These are phyloP conservation scores for Misgurnus anguillicaudatus DNA, from an alignment of 2,113 vertebrate genomes.

Conservation along the genomic window DNA sequence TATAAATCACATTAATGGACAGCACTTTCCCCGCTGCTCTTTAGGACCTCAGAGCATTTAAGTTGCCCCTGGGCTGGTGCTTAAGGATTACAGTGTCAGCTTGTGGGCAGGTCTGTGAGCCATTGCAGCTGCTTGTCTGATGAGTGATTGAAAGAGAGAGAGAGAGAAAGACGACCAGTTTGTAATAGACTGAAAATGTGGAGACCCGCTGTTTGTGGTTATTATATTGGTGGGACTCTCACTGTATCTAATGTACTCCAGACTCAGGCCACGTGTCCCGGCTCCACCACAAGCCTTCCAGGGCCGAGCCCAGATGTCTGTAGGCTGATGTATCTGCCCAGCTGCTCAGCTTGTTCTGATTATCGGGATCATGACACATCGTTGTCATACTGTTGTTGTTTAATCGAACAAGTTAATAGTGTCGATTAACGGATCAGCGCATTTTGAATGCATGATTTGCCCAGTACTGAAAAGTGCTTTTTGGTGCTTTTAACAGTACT, in stretches of 20 bases:
- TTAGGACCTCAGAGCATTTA: constrained; percentile 28
- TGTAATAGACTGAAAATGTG: constrained; percentile 39
- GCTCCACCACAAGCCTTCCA: constrained; percentile 27
- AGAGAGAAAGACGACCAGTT: constrained; percentile 30
- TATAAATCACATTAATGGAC: constrained; percentile 29
- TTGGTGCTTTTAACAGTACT: too few relatives aligned
- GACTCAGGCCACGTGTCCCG: constrained; percentile 9
- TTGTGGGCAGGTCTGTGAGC: constrained; percentile 19
- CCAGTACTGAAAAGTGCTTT: not conserved
- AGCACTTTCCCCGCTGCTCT: constrained; percentile 1
- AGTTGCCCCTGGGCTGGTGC: constrained; percentile 8
- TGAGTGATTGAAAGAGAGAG: constrained; percentile 47
- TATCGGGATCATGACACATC: not conserved
- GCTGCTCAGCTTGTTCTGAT: constrained; percentile 10
- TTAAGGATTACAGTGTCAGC: constrained; percentile 34
- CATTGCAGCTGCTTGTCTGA: constrained; percentile 45
- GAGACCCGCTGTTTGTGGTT: constrained; percentile 42
- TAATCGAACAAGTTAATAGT: constrained; percentile 5
- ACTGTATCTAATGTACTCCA: constrained; percentile 25
- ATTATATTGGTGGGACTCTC: constrained; percentile 32
- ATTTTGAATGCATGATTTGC: constrained; percentile 3
- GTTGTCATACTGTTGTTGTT: not conserved
- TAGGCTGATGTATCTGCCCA: constrained; percentile 19
- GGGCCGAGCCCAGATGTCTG: not conserved
- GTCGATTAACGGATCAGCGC: not conserved